Conservation (phyloP, 2,888 invertebrate species). For the Heteromurus nitidus region DNA sequence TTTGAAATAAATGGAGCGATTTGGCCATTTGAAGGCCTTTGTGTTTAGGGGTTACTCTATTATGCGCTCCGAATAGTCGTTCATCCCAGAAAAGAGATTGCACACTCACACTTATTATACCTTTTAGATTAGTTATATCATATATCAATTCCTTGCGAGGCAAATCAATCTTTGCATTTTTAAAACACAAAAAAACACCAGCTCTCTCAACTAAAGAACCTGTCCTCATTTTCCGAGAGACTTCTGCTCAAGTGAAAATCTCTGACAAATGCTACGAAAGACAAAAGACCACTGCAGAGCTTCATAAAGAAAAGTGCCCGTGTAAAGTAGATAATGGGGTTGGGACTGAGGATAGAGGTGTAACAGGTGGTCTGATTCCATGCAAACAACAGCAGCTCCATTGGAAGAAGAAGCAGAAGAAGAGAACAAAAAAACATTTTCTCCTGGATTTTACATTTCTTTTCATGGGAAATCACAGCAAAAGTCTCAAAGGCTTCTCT, state of each 20-base stretch:
- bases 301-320: too few species aligned
- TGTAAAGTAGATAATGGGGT: too few species aligned
- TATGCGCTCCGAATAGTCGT: background rate
- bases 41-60: background rate
- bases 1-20: slow-evolving; percentile 56
- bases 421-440: slow-evolving; percentile 25
- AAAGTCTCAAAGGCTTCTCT: slow-evolving; percentile 24
- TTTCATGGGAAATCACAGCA: slow-evolving; percentile 56
- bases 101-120: background rate
- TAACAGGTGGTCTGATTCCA: slow-evolving; percentile 64
- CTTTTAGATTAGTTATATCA: background rate
- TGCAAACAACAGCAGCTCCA: slow-evolving; percentile 32
- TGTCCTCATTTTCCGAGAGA: slow-evolving; percentile 51
- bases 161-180: slow-evolving; percentile 26
- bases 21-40: slow-evolving; percentile 33
- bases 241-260: too few species aligned
- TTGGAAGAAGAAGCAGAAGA: slow-evolving; percentile 9
- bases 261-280: too few species aligned
- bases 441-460: slow-evolving; percentile 27
- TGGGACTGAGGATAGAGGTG: slow-evolving; percentile 26
- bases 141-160: background rate
- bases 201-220: slow-evolving; percentile 31
- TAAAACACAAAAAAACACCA: background rate
- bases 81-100: slow-evolving; percentile 12
- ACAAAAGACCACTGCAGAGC: too few species aligned